Evolutionary conservation across 2,888 invertebrate genomes (phyloP).

Genomic region (Cosmopolites sordidus): DNA sequence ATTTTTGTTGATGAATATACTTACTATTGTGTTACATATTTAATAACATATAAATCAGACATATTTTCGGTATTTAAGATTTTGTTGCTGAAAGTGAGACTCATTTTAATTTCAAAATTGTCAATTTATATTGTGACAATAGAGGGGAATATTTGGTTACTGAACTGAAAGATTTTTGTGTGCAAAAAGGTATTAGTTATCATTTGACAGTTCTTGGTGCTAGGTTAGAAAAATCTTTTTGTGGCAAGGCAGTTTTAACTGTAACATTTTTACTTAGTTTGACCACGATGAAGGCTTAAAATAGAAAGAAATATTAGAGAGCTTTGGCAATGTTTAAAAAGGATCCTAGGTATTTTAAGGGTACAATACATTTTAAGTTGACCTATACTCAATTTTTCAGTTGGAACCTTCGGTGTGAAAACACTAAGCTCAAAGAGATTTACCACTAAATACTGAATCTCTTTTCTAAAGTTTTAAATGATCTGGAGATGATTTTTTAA

Average conservation of each 20-base stretch:
- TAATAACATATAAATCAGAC: constrained; percentile 25
- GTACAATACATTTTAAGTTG: no score
- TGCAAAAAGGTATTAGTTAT: constrained; percentile 37
- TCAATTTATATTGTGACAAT: no score
- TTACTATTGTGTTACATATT: constrained; percentile 31
- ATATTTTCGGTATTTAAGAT: constrained; percentile 17
- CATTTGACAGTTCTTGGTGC: constrained; percentile 40
- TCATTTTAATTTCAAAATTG: no score
- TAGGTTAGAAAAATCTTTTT: constrained; percentile 22
- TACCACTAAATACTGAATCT: no score
- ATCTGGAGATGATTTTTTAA: no score
- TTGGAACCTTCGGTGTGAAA: no score
- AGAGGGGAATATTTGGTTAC: constrained; percentile 38
- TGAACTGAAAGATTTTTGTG: constrained; percentile 38
- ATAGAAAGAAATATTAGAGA: no score
- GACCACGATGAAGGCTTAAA: constrained; percentile 37
- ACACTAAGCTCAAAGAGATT: no score
- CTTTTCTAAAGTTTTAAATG: no score
- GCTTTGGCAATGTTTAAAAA: no score
- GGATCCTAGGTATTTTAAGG: no score
- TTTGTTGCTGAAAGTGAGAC: constrained; percentile 16
- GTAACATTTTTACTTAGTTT: constrained; percentile 40
- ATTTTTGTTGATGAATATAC: constrained; percentile 15
- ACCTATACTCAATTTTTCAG: no score
- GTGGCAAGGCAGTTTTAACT: constrained; percentile 37